phyloP scores from a whole-genome alignment of 2,888 invertebrate genomes.

The Phoronis australis region DNA sequence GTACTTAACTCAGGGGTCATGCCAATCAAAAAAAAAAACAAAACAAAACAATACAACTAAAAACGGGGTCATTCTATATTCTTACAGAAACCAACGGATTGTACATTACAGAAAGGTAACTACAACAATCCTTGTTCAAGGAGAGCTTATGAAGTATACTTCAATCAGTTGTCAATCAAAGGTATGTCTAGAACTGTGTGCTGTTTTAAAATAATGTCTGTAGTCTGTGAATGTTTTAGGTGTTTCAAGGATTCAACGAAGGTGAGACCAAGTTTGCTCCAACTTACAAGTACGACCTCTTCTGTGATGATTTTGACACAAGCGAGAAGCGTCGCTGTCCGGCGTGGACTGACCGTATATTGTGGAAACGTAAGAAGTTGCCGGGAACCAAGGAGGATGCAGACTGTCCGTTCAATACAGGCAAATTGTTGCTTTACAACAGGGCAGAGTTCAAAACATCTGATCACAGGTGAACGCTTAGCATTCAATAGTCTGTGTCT shows the following conservation, averaged over 20 bases:
- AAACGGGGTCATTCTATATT: too few species aligned
- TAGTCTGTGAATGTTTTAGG: constrained; percentile 49
- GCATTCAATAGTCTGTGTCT: too few species aligned
- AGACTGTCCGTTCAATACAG: constrained; percentile 61
- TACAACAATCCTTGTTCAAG: too few species aligned
- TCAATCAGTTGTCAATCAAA: too few species aligned
- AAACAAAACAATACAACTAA: too few species aligned
- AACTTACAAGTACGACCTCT: constrained; percentile 97
- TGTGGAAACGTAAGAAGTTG: constrained; percentile 69
- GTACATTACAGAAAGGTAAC: too few species aligned
- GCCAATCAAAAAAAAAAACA: too few species aligned
- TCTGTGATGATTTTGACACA: constrained; percentile 98
- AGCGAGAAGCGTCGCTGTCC: constrained; percentile 96
- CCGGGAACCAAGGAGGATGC: constrained; percentile 5
- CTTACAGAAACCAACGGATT: too few species aligned
- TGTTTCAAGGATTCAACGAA: constrained; percentile 89
- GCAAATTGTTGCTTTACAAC: constrained; percentile 80
- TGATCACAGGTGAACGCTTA: constrained; percentile 70
- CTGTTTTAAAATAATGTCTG: too few species aligned
- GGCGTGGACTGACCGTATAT: constrained; percentile 96
- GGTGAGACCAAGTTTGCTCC: constrained; percentile 88
- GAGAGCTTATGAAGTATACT: too few species aligned
- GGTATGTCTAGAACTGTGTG: too few species aligned
- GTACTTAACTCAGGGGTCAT: too few species aligned
- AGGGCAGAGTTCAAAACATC: constrained; percentile 93